Evolutionary conservation across 2,797 vertebrate genomes (phyloP).

Genomic region (Myotis planiceps): DNA sequence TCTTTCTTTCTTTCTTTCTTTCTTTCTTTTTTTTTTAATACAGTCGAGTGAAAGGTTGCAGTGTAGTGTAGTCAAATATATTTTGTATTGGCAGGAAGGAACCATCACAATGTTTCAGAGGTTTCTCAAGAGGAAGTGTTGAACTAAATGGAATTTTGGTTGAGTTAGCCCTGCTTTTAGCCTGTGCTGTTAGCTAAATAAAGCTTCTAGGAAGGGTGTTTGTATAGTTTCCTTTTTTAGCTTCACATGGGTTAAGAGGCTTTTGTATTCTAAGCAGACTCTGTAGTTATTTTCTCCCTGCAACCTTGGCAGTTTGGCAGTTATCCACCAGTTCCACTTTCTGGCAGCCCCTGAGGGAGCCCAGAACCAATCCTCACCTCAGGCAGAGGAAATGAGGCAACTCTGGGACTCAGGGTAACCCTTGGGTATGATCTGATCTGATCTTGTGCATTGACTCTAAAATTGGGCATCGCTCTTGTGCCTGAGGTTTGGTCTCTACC

Average conservation of each 20-base stretch:
- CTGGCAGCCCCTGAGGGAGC: rapidly evolving
- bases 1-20: background rate
- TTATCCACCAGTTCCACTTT: rapidly evolving
- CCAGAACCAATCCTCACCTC: background rate
- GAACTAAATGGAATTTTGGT: background rate
- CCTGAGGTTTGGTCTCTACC: background rate
- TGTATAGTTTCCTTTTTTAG: background rate
- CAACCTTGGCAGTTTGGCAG: background rate
- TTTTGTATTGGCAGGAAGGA: background rate
- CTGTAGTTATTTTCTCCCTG: background rate
- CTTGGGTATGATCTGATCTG: background rate
- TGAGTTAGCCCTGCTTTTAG: background rate
- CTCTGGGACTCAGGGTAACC: background rate
- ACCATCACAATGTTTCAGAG: background rate
- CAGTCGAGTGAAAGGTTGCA: background rate
- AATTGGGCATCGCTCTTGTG: background rate
- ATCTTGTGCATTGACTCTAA: background rate
- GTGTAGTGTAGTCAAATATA: background rate
- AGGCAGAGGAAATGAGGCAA: background rate
- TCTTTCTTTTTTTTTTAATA: background rate
- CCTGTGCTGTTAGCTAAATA: background rate
- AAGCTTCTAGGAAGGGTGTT: background rate
- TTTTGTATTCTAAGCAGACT: background rate
- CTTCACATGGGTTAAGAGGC: background rate
- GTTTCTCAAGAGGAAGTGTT: background rate